Conservation (phyloP, 2,888 invertebrate genomes). For the Latrodectus elegans region DNA sequence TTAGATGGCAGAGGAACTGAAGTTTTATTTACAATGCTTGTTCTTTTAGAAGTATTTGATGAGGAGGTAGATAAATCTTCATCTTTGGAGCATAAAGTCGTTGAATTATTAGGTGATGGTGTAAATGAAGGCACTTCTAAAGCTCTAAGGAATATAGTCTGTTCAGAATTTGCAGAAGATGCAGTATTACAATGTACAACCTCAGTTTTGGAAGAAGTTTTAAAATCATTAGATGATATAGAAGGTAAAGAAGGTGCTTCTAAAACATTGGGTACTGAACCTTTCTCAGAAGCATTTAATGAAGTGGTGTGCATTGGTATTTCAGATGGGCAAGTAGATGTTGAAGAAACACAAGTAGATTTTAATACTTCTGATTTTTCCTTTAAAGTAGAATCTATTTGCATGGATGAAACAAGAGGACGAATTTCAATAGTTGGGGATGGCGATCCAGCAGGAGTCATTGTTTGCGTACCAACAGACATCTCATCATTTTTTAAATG, state of each 20-base stretch:
- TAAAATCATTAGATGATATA: not conserved
- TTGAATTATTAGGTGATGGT: not conserved
- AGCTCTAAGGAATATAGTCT: not conserved
- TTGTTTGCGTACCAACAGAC: constrained; percentile 70
- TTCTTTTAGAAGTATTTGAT: not conserved
- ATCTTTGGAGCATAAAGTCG: not conserved
- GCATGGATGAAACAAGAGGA: constrained; percentile 11
- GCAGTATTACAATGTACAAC: not conserved
- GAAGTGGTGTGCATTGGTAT: not conserved
- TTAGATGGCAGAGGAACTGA: constrained; percentile 19
- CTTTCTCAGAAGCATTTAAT: no score
- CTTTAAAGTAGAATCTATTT: not conserved
- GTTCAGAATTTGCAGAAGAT: not conserved
- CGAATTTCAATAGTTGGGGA: constrained; percentile 38
- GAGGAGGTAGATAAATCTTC: not conserved
- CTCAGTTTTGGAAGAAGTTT: not conserved
- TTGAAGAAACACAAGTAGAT: not conserved
- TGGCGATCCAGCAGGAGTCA: constrained; percentile 62
- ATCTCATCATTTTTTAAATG: constrained; percentile 60
- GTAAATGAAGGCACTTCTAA: not conserved
- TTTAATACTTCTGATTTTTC: not conserved
- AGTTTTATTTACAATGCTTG: not conserved
- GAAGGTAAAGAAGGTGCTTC: not conserved
- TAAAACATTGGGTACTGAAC: not conserved
- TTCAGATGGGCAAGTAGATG: not conserved